Conservation (phyloP, 2,888 invertebrate genomes). For the Mylabris sibirica region DNA sequence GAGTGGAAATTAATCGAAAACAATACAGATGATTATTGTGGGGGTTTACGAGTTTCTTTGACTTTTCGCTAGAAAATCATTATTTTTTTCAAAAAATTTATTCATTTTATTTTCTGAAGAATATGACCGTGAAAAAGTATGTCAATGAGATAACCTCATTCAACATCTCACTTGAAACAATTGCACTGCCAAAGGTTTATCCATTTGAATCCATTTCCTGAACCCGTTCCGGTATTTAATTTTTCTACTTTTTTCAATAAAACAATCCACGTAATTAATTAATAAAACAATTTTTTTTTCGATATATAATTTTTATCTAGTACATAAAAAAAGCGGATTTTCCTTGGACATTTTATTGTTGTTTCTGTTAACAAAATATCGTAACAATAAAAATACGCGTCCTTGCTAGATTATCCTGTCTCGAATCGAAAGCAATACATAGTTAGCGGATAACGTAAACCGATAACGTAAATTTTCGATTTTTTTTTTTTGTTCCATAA, state of each 20-base stretch:
- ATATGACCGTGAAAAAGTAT: conserved; percentile 53
- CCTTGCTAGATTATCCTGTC: conserved; percentile 3
- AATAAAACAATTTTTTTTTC: conserved; percentile 1
- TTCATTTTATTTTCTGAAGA: conserved; percentile 32
- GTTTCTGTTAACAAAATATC: neutral
- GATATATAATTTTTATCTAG: neutral
- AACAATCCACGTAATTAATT: neutral
- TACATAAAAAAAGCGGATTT: neutral
- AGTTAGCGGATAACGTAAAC: neutral
- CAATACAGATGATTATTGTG: neutral
- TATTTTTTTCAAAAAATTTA: neutral
- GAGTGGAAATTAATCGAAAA: neutral
- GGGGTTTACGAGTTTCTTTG: neutral
- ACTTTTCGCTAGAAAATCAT: neutral
- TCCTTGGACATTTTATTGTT: neutral
- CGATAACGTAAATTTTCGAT: conserved; percentile 1
- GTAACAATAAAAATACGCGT: neutral
- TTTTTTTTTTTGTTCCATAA: neutral
- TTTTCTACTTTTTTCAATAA: neutral
- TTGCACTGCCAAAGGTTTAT: conserved; percentile 26
- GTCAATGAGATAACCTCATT: conserved; percentile 56
- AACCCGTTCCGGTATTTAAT: neutral
- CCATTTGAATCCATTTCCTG: conserved; percentile 4
- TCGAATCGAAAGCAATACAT: neutral
- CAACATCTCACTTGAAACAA: conserved; percentile 45